Evolutionary conservation across 2,797 vertebrate species (phyloP).

Genomic region (Neomorphus geoffroyi): DNA sequence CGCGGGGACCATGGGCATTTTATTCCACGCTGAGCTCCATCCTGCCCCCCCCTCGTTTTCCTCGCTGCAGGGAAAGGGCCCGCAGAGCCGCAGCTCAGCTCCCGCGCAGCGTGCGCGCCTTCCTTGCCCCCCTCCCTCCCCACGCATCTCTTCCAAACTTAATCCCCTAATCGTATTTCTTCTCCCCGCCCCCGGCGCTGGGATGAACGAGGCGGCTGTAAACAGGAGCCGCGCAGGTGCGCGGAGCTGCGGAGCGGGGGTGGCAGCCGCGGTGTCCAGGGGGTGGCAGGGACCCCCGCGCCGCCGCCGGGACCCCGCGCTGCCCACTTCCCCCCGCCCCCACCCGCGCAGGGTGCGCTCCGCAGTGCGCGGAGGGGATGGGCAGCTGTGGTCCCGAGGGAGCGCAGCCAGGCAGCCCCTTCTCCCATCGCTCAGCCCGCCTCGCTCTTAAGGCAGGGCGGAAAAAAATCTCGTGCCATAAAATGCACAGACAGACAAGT

Average conservation of each 20-base stretch:
- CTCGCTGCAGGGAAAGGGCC: not conserved
- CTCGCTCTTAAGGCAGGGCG: not conserved
- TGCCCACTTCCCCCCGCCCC: not conserved
- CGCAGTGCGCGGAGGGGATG: not conserved
- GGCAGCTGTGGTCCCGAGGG: too few relatives aligned
- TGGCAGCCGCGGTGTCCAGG: not conserved
- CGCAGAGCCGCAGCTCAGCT: not conserved
- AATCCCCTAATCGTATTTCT: conserved; percentile 44
- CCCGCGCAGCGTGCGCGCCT: not conserved
- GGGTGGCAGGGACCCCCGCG: not conserved
- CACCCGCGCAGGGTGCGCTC: not conserved
- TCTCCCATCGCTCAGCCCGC: not conserved
- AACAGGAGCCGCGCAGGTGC: conserved; percentile 43
- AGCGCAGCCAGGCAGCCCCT: too few relatives aligned
- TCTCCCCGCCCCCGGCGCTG: not conserved
- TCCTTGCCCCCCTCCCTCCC: not conserved
- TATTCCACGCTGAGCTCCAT: not conserved
- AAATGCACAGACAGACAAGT: not conserved
- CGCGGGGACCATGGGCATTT: not conserved
- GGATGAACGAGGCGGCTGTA: not conserved
- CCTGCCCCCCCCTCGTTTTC: not conserved
- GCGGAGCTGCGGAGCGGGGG: not conserved
- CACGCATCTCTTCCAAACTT: not conserved
- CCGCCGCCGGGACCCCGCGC: too few relatives aligned
- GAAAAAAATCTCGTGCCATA: not conserved